Evolutionary conservation across 2,797 vertebrate species (phyloP), one percentile per base, ranked within the genome.

Genomic region (Arrhamphus sclerolepis): DNA sequence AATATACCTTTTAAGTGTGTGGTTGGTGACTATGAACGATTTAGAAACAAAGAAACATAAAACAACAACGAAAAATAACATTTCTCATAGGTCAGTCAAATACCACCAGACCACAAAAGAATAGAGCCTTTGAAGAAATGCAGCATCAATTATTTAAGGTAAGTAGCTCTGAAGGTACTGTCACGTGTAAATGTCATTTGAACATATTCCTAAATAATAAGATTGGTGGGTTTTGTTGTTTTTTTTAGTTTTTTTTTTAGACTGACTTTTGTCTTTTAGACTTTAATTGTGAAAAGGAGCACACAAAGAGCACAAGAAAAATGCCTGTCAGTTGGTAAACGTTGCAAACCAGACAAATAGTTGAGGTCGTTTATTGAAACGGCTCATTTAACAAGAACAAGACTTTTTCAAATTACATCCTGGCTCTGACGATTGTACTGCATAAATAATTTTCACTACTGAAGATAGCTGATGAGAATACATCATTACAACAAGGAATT

Each of bases 401-500:
- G 34, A 38, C 34, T 46, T 19, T 11, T 43, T 52, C 39, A 46
- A 57, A 70, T 67, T 40, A 44, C 60, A 68, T 28, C 6, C 3
- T 5, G 55, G 58, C 47, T 13, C 31, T 41, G 69, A 43, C 60
- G 5, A 43, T 34, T 34, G 43, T 0, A 9, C 31, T 0, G 22
- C 26, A 51, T 41, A 11, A 16, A 46, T 46, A 19, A 11, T 53
- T 22, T 47, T 42, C 39, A 29, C 8, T 16, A 17, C n/a, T 31
- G 8, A 24, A 39, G 14, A 21, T 2, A 19, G 14, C n/a, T 1
- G 13, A 4, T 46, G 7, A 61, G 14, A 2, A 19, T 6, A 28
- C 20, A 50, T 46, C 19, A 14, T 59, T 11, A 2, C n/a, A 13
- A 42, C 26, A 47, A 67, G 64, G n/a, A 56, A 76, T 81, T 82